These are phyloP conservation scores for Oligia strigilis DNA, from an alignment of 2,888 invertebrate species.

Conservation along the genomic window DNA sequence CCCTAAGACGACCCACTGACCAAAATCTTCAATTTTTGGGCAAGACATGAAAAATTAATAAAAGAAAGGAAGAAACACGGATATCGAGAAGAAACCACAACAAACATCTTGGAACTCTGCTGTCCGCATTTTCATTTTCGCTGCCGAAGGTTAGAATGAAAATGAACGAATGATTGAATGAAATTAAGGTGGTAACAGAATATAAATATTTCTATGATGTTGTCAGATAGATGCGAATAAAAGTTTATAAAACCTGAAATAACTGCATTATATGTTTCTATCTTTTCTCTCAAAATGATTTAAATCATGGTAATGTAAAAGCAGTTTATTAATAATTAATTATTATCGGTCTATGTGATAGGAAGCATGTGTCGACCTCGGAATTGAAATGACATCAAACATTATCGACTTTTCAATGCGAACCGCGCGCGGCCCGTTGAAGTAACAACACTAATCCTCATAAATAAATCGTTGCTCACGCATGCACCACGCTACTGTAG, in stretches of 20 bases:
- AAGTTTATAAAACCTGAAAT: not conserved
- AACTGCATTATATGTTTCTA: not conserved
- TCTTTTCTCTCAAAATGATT: not conserved
- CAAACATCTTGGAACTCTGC: not conserved
- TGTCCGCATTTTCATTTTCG: constrained; percentile 1
- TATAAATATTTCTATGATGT: not conserved
- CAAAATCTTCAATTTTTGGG: no score
- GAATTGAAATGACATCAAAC: constrained; percentile 1
- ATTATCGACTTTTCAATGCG: constrained; percentile 33
- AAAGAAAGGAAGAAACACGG: not conserved
- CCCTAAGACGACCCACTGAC: no score
- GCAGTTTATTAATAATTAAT: not conserved
- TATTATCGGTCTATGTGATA: not conserved
- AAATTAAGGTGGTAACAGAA: constrained; percentile 8
- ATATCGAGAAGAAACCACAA: not conserved
- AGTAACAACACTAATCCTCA: constrained; percentile 43
- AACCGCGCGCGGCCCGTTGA: not conserved
- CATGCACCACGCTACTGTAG: constrained; percentile 50
- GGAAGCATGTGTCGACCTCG: not conserved
- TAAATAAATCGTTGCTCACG: constrained; percentile 66
- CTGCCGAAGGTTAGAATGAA: not conserved
- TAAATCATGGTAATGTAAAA: not conserved
- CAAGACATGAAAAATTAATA: no score
- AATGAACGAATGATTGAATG: constrained; percentile 21
- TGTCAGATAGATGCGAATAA: constrained; percentile 7